Percentiles rank a stretch among this genome's conserved stretches.
These are phyloP conservation scores for Pontoporia blainvillei DNA, from an alignment of 2,113 vertebrate species.

Conservation along the genomic window DNA sequence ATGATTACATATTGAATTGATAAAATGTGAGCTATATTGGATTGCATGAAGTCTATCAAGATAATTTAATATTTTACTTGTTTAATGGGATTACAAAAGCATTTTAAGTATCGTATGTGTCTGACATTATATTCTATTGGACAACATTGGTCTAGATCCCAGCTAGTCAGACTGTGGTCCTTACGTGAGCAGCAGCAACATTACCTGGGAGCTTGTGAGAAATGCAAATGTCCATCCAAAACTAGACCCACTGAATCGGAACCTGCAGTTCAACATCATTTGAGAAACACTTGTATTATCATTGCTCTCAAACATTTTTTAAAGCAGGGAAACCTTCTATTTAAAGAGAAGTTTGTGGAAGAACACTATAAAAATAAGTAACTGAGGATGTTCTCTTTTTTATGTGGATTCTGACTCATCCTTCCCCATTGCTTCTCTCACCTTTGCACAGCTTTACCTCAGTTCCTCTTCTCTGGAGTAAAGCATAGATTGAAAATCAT, in stretches of 20 bases:
- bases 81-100: no score
- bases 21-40: no score
- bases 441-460: background rate
- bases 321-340: background rate
- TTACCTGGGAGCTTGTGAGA: background rate
- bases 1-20: background rate
- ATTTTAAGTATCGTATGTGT: no score
- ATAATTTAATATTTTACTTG: background rate
- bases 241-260: accelerated
- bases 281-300: background rate
- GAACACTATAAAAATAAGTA: background rate
- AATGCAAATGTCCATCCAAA: accelerated
- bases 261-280: background rate
- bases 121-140: background rate
- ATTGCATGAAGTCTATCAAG: background rate
- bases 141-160: background rate
- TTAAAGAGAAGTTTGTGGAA: background rate
- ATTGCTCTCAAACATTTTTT: background rate
- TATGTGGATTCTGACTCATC: background rate
- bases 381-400: accelerated
- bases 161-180: background rate
- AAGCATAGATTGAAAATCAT: background rate
- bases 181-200: background rate
- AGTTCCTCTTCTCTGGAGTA: background rate
- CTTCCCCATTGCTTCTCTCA: no score